A percentile compares a stretch with the other conserved stretches of the same genome.
These are phyloP conservation scores for Mystacides longicornis DNA, from an alignment of 2,888 invertebrate species.

Conservation along the genomic window DNA sequence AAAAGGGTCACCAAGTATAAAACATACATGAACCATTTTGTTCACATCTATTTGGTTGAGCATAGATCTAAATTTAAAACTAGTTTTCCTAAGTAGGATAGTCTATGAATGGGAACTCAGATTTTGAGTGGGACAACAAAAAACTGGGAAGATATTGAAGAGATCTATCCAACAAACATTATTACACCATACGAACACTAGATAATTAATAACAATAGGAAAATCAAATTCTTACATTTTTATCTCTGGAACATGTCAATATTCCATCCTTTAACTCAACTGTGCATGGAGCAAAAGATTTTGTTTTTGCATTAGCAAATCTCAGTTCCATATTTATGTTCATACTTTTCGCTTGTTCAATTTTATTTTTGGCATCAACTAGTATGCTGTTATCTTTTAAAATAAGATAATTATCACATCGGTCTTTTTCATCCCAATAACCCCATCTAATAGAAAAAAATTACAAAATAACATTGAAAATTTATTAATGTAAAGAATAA, in stretches of 20 bases:
- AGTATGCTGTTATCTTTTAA: constrained; percentile 46
- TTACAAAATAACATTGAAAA: not conserved
- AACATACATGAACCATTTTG: too few species aligned
- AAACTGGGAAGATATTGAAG: too few species aligned
- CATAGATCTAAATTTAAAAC: too few species aligned
- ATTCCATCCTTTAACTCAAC: constrained; percentile 77
- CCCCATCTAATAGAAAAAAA: constrained; percentile 63
- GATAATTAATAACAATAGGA: too few species aligned
- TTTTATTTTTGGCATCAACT: constrained; percentile 34
- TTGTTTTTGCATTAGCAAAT: constrained; percentile 67
- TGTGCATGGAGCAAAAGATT: constrained; percentile 65
- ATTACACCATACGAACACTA: too few species aligned
- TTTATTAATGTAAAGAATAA: not conserved
- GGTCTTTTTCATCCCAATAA: constrained; percentile 80
- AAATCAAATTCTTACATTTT: constrained; percentile 46
- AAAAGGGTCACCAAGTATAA: too few species aligned
- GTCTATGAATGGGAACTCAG: too few species aligned
- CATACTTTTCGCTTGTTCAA: constrained; percentile 52
- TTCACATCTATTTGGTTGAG: too few species aligned
- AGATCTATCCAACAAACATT: too few species aligned
- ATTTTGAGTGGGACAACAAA: too few species aligned
- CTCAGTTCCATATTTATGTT: constrained; percentile 70
- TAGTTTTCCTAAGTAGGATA: too few species aligned
- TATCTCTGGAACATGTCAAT: constrained; percentile 71
- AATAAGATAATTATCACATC: constrained; percentile 73